These are phyloP conservation scores for Phoxinus phoxinus DNA, from an alignment of 2,113 vertebrate genomes.

Conservation along the genomic window DNA sequence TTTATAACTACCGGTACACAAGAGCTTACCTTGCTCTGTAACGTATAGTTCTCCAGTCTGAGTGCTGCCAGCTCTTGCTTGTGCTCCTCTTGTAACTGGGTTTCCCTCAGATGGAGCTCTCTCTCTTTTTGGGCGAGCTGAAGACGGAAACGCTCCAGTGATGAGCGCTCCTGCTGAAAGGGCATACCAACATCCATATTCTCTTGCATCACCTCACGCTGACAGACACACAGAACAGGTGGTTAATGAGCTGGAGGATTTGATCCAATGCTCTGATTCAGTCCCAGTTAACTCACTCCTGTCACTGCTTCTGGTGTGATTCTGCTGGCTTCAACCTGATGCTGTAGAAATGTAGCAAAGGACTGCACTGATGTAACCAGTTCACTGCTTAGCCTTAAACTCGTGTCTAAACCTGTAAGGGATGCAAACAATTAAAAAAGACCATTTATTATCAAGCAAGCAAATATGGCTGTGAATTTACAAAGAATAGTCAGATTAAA, in stretches of 20 bases:
- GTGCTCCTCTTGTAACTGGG: constrained; percentile 74
- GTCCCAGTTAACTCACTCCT: constrained; percentile 25
- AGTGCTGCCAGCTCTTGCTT: constrained; percentile 78
- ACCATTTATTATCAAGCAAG: background rate
- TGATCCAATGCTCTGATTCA: background rate
- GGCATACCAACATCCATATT: constrained; percentile 27
- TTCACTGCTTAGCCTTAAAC: constrained; percentile 72
- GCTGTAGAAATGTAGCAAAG: constrained; percentile 67
- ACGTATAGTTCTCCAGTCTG: constrained; percentile 86
- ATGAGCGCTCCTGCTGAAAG: constrained; percentile 66
- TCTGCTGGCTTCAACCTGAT: constrained; percentile 63
- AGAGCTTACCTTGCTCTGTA: constrained; percentile 85
- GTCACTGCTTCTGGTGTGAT: background rate
- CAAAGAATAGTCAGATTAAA: background rate
- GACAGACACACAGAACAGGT: background rate
- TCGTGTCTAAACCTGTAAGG: constrained; percentile 55
- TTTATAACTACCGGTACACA: background rate
- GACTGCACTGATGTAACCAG: constrained; percentile 76
- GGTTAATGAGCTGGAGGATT: background rate
- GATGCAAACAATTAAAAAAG: background rate
- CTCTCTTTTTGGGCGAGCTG: constrained; percentile 77
- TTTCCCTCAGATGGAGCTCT: constrained; percentile 69
- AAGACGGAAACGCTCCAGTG: constrained; percentile 72
- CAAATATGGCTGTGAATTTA: background rate
- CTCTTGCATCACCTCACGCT: constrained; percentile 34